Evolutionary conservation across 1,140 invertebrate genomes (phyloP).

Genomic region (Caenorhabditis inopinata): DNA sequence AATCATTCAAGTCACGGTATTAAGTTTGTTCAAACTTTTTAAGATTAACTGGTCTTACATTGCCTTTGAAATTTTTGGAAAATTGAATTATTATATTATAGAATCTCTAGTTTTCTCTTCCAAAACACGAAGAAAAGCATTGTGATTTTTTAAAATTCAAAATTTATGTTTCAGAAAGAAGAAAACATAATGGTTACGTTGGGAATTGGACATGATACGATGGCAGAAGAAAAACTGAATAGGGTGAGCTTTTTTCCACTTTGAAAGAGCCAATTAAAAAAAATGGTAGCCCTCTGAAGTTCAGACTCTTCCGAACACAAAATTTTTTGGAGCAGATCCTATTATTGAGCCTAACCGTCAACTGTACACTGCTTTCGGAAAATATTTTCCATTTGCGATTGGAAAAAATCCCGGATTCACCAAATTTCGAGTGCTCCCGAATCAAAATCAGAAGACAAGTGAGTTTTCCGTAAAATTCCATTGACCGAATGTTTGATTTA

Average conservation of each 20-base stretch:
- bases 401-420: slow-evolving; percentile 3
- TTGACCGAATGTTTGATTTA: not conserved
- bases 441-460: slow-evolving; percentile 11
- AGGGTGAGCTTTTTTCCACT: not conserved
- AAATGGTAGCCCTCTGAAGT: not conserved
- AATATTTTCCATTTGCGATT: slow-evolving; percentile 25
- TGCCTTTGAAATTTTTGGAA: too few relatives aligned
- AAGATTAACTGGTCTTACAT: too few relatives aligned
- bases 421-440: not conserved
- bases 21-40: too few relatives aligned
- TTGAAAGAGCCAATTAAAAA: not conserved
- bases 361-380: slow-evolving; percentile 6
- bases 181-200: slow-evolving; percentile 19
- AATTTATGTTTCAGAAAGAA: not conserved
- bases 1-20: too few relatives aligned
- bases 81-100: too few relatives aligned
- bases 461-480: not conserved
- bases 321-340: slow-evolving; percentile 13
- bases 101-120: too few relatives aligned
- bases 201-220: slow-evolving; percentile 18
- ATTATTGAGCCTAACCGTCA: slow-evolving; percentile 12
- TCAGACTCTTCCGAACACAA: not conserved
- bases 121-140: too few relatives aligned
- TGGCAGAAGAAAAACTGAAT: slow-evolving; percentile 3
- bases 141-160: too few relatives aligned